phyloP scores from a whole-genome alignment of 1,140 invertebrate genomes.

The Leptinotarsa lineolata region DNA sequence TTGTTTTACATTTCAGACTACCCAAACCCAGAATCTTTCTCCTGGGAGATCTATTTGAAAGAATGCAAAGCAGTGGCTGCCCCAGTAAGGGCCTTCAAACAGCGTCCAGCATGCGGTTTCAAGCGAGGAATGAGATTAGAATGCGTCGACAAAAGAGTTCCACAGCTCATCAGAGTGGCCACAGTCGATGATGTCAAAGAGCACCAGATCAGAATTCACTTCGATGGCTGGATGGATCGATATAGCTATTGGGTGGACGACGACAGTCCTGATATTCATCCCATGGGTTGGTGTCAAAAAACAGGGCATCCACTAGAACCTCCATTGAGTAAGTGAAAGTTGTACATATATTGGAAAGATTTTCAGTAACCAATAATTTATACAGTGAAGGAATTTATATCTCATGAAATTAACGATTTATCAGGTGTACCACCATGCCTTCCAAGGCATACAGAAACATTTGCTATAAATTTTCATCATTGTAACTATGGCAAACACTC shows the following conservation, averaged over 20 bases:
- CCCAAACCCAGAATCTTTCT: constrained; percentile 74
- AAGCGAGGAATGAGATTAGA: constrained; percentile 88
- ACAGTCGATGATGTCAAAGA: constrained; percentile 78
- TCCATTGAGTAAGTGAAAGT: constrained; percentile 69
- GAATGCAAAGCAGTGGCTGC: constrained; percentile 77
- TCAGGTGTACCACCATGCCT: too few species aligned
- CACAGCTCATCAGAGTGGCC: constrained; percentile 82
- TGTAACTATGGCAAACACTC: too few species aligned
- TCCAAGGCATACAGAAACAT: too few species aligned
- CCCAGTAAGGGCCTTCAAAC: constrained; percentile 82
- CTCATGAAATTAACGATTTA: too few species aligned
- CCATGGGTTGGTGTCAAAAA: constrained; percentile 86
- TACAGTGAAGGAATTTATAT: too few species aligned
- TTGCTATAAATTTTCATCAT: too few species aligned
- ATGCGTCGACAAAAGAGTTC: constrained; percentile 85
- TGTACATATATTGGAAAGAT: too few species aligned
- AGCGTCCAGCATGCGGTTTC: constrained; percentile 78
- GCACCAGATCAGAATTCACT: constrained; percentile 81
- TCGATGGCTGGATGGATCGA: constrained; percentile 88
- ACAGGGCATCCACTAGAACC: constrained; percentile 85
- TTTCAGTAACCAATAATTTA: too few species aligned
- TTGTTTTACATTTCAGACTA: constrained; percentile 61
- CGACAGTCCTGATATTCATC: constrained; percentile 88
- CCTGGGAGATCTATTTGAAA: constrained; percentile 83
- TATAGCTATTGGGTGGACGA: constrained; percentile 91